Evolutionary conservation across 1,140 invertebrate species (phyloP), one percentile per base, ranked within the genome.

Genomic region (Penaeus vannamei): DNA sequence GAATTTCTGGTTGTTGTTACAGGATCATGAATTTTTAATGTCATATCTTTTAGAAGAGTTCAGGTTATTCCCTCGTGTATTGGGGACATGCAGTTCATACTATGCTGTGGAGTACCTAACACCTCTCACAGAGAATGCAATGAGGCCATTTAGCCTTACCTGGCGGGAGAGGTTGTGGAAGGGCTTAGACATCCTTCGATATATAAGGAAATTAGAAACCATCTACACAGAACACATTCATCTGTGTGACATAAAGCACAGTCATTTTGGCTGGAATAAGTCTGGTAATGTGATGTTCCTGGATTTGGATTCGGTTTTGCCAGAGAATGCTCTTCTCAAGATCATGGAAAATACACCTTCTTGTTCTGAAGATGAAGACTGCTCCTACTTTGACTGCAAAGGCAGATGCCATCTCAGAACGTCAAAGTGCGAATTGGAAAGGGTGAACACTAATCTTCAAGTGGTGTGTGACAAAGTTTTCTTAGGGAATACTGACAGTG

Each of bases 241-340:
- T 53, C 80, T 91, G 29, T 91, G 90, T 91, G 90, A 91, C 77
- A 87, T 91, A 12, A 91, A 91, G 80, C 87, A 89, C 80, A 86
- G 86, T 64, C 90, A 91, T 32, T 91, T 91, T 87, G 90, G 90
- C 7, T 91, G 90, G 90, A 72, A 80, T n/a, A n/a, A 86, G 53
- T 29, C 42, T 29, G 85, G 59, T 22, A 86, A 77, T 22, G 79
- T 91, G 64, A 79, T 76, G 42, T 91, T 91, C 62, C 77, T 91
- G 20, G 90, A 91, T 42, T 81, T 89, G 8, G 90, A 91, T 76
- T 66, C 90, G 29, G 85, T 91, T 61, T 59, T 91, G 60, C 80
- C 76, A 19, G 87, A 91, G n/a, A 90, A 66, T 19, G 79, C 81
- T 23, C 77, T 91, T 22, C 17, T 86, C 10, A 83, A 72, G 10